These are phyloP conservation scores for Tricholauxania praeusta DNA, from an alignment of 2,888 invertebrate species.

Conservation along the genomic window DNA sequence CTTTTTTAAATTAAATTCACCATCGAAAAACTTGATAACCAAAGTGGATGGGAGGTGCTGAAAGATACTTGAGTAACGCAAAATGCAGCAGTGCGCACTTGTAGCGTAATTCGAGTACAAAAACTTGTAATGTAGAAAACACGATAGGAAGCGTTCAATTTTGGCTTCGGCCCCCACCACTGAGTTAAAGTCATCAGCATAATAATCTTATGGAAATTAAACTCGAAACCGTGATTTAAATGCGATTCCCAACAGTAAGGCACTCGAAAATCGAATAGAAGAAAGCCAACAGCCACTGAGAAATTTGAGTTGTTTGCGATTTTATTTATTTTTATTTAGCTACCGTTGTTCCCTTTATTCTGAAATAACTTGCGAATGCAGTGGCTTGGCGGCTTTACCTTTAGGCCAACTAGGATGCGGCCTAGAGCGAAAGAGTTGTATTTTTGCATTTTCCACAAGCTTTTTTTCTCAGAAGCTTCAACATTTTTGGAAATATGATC, in stretches of 20 bases:
- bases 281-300: too few species aligned
- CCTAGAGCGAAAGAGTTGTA: too few species aligned
- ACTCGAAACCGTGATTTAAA: conserved; percentile 11
- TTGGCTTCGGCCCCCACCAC: background rate
- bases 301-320: background rate
- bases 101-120: conserved; percentile 3
- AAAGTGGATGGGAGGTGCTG: background rate
- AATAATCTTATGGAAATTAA: conserved; percentile 34
- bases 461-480: too few species aligned
- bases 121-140: background rate
- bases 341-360: too few species aligned
- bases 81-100: background rate
- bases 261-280: background rate
- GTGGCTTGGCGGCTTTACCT: too few species aligned
- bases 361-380: too few species aligned
- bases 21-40: background rate
- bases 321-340: background rate
- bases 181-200: conserved; percentile 11
- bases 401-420: too few species aligned
- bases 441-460: too few species aligned
- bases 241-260: conserved; percentile 17
- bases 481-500: too few species aligned
- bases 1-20: background rate
- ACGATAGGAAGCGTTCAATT: background rate
- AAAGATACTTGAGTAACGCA: background rate